Conservation (phyloP, 1,140 invertebrate genomes). For the Dendroctonus ponderosae region DNA sequence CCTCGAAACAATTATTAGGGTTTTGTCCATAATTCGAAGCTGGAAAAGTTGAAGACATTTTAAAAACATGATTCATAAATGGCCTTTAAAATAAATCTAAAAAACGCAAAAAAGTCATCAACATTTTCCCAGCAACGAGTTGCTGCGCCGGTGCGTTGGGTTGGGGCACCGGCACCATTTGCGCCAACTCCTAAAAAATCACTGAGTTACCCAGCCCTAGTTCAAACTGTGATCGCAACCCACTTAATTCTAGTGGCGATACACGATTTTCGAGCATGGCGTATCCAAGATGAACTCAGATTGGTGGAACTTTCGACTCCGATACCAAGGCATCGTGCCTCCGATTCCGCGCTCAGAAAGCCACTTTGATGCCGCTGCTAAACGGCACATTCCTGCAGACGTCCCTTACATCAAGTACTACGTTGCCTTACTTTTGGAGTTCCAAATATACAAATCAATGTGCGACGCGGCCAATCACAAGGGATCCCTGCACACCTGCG, state of each 20-base stretch:
- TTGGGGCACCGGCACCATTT: no score
- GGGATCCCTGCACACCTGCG: slow-evolving; percentile 77
- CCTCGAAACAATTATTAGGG: no score
- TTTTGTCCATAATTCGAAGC: no score
- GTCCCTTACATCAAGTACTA: slow-evolving; percentile 80
- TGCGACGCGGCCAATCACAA: slow-evolving; percentile 71
- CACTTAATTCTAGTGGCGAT: slow-evolving; percentile 63
- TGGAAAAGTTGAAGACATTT: no score
- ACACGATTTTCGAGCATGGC: slow-evolving; percentile 73
- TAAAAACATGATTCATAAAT: no score
- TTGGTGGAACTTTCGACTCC: slow-evolving; percentile 77
- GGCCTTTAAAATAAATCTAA: no score
- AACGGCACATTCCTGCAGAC: slow-evolving; percentile 79
- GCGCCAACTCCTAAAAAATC: no score
- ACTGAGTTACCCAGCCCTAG: no score
- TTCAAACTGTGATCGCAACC: no score
- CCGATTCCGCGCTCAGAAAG: slow-evolving; percentile 66
- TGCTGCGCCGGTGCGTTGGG: no score
- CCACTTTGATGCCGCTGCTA: slow-evolving; percentile 79
- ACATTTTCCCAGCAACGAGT: no score
- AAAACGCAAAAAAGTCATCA: no score
- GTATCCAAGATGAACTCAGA: slow-evolving; percentile 70
- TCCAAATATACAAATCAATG: slow-evolving; percentile 81
- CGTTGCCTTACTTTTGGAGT: slow-evolving; percentile 78
- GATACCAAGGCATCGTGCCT: slow-evolving; percentile 71